Conservation (phyloP, 1,140 invertebrate species). For the Choristoneura fumiferana region DNA sequence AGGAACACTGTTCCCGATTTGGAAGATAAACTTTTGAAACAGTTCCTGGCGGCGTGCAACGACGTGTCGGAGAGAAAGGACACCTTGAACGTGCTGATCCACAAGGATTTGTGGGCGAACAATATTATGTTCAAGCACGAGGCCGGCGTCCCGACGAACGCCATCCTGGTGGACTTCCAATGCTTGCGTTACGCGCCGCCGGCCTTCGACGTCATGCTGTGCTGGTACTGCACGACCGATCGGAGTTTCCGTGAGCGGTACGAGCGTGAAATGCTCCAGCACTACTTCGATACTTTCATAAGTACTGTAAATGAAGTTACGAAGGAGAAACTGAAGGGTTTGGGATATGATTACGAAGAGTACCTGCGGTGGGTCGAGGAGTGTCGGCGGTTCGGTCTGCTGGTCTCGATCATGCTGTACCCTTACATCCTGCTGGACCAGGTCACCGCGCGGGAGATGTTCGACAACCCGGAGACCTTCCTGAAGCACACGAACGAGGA, state of each 20-base stretch:
- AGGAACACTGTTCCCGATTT: slow-evolving; percentile 30
- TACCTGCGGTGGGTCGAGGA: slow-evolving; percentile 48
- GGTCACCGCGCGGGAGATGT: slow-evolving; percentile 35
- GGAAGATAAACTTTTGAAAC: slow-evolving; percentile 32
- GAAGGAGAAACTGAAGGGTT: slow-evolving; percentile 36
- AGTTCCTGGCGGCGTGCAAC: slow-evolving; percentile 45
- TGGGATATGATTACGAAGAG: slow-evolving; percentile 36
- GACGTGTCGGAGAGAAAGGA: slow-evolving; percentile 38
- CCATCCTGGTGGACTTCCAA: slow-evolving; percentile 71
- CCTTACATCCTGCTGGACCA: slow-evolving; percentile 56
- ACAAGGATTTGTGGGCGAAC: slow-evolving; percentile 77
- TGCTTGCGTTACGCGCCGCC: slow-evolving; percentile 66
- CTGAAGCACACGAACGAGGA: slow-evolving; percentile 39
- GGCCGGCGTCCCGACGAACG: slow-evolving; percentile 42
- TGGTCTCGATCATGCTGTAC: slow-evolving; percentile 40
- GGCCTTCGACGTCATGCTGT: slow-evolving; percentile 65
- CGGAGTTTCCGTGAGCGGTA: slow-evolving; percentile 51
- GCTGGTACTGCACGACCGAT: slow-evolving; percentile 61
- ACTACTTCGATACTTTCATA: slow-evolving; percentile 58
- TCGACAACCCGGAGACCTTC: slow-evolving; percentile 53
- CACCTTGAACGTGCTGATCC: slow-evolving; percentile 66
- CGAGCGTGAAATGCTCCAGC: slow-evolving; percentile 42
- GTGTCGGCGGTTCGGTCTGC: slow-evolving; percentile 41
- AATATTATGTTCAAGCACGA: slow-evolving; percentile 76
- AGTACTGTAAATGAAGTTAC: slow-evolving; percentile 40